phyloP scores from a whole-genome alignment of 2,888 invertebrate genomes.

The Timandra comae region DNA sequence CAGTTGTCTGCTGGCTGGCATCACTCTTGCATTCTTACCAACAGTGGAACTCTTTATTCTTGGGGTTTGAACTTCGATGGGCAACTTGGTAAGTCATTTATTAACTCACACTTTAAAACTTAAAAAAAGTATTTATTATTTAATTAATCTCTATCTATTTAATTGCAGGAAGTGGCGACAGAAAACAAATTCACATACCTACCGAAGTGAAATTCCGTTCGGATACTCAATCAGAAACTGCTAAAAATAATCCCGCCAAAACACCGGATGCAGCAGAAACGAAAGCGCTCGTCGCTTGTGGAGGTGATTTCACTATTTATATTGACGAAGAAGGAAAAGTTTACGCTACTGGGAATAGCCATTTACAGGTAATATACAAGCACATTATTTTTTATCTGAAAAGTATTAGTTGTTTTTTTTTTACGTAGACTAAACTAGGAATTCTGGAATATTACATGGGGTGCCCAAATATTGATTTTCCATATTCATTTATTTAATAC shows the following conservation, averaged over 20 bases:
- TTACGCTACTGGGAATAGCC: conserved; percentile 85
- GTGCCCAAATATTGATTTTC: not conserved
- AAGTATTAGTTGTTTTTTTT: no score
- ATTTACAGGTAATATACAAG: conserved; percentile 43
- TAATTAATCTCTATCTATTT: no score
- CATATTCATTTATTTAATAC: not conserved
- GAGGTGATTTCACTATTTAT: conserved; percentile 86
- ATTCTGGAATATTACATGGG: no score
- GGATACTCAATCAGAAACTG: conserved; percentile 39
- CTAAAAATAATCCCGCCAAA: conserved; percentile 30
- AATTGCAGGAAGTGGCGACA: conserved; percentile 79
- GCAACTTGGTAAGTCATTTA: conserved; percentile 80
- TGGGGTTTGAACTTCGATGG: conserved; percentile 96
- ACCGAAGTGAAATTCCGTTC: conserved; percentile 69
- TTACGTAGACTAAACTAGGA: not conserved
- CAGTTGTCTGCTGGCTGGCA: conserved; percentile 86
- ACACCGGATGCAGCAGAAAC: conserved; percentile 41
- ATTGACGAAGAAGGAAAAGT: conserved; percentile 80
- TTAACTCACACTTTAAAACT: no score
- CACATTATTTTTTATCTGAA: conserved; percentile 47
- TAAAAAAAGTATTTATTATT: no score
- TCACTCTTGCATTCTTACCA: conserved; percentile 86
- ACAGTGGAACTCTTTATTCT: conserved; percentile 82
- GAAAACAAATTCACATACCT: conserved; percentile 76
- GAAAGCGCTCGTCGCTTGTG: conserved; percentile 78